A percentile compares a stretch with the other conserved stretches of the same genome.
These are phyloP conservation scores for Lasioglossum lativentre DNA, from an alignment of 2,888 invertebrate genomes.

Conservation along the genomic window DNA sequence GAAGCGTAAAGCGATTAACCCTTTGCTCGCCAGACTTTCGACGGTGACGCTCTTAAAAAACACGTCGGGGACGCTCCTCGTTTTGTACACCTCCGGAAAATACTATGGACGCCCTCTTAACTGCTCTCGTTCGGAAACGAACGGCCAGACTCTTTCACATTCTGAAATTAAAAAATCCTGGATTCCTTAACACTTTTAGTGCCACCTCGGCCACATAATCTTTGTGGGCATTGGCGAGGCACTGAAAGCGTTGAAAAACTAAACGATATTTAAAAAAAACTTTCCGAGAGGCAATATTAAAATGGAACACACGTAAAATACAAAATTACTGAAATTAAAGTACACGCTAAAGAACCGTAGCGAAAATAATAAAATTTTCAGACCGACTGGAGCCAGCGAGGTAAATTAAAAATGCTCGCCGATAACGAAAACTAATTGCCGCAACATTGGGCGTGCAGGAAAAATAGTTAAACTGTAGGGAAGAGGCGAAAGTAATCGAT, in stretches of 20 bases:
- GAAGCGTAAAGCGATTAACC: conserved; percentile 28
- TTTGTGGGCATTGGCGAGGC: too few relatives aligned
- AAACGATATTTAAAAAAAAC: neutral
- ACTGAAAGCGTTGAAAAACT: too few relatives aligned
- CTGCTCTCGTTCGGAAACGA: neutral
- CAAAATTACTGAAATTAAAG: too few relatives aligned
- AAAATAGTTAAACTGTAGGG: neutral
- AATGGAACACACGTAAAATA: too few relatives aligned
- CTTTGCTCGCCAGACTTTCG: conserved; percentile 22
- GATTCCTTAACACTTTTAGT: neutral
- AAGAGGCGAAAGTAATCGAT: neutral
- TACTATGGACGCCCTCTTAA: neutral
- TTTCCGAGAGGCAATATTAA: too few relatives aligned
- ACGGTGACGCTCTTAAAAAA: conserved; percentile 11
- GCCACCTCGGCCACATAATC: too few relatives aligned
- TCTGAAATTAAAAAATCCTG: neutral
- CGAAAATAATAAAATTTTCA: neutral
- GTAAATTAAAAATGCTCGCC: neutral
- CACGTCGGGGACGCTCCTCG: neutral
- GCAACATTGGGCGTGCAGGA: neutral
- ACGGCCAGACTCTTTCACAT: neutral
- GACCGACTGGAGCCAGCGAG: neutral
- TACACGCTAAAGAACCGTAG: too few relatives aligned
- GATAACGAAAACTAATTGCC: neutral
- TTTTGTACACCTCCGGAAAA: neutral